These are phyloP conservation scores for Arizona elegans DNA, from an alignment of 2,113 vertebrate genomes.

Conservation along the genomic window DNA sequence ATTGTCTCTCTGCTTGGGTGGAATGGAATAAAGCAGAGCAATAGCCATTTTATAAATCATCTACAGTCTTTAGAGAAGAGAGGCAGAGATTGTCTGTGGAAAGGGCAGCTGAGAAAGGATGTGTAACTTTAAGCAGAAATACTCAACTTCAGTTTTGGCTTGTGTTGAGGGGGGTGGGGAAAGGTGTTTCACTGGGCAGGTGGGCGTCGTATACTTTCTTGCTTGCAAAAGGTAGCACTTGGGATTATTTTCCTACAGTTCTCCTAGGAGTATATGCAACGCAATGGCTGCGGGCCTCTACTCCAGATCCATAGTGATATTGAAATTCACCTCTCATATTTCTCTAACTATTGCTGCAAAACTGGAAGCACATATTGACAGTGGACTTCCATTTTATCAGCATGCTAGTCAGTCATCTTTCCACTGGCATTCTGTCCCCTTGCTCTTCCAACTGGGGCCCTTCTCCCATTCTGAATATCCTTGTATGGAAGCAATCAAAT, in stretches of 20 bases:
- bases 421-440: neutral
- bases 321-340: neutral
- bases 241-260: neutral
- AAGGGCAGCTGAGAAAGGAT: neutral
- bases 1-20: conserved; percentile 24
- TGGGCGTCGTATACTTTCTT: neutral
- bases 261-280: neutral
- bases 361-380: neutral
- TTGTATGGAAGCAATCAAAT: neutral
- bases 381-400: neutral
- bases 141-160: neutral
- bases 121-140: neutral
- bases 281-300: neutral
- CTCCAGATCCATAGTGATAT: neutral
- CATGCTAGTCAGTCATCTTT: neutral
- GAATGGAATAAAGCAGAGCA: conserved; percentile 6
- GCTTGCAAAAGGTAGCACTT: neutral
- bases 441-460: neutral
- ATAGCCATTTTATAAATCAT: neutral
- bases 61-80: conserved; percentile 41
- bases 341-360: neutral
- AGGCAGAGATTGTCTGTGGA: neutral
- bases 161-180: neutral
- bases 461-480: neutral
- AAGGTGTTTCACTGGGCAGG: neutral